These are phyloP conservation scores for Ariolimax columbianus DNA, from an alignment of 2,888 invertebrate genomes.

Conservation along the genomic window DNA sequence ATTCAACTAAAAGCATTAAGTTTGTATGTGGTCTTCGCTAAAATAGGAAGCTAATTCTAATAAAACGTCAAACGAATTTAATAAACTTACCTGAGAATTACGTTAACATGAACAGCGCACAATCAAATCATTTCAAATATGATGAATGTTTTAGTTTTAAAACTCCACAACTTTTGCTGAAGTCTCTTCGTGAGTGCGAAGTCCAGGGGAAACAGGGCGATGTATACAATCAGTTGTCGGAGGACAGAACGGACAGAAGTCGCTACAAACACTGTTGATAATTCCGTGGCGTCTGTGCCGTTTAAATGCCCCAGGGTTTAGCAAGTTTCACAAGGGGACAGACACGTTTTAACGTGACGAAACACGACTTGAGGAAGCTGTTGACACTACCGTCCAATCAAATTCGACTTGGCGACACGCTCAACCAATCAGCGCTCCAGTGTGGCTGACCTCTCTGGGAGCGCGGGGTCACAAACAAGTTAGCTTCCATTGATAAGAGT, in stretches of 20 bases:
- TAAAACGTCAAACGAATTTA: no score
- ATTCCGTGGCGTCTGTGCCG: neutral
- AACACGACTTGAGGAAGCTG: slow-evolving; percentile 1
- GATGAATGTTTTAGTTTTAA: neutral
- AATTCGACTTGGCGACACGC: neutral
- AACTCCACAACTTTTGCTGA: neutral
- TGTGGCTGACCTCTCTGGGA: neutral
- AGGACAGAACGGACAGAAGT: neutral
- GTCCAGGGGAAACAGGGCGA: neutral
- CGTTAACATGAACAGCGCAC: neutral
- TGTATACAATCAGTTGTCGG: neutral
- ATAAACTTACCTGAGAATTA: no score
- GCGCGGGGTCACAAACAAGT: slow-evolving; percentile 1
- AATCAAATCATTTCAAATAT: neutral
- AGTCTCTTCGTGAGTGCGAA: neutral
- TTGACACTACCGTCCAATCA: slow-evolving; percentile 21
- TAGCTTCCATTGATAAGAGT: slow-evolving; percentile 26
- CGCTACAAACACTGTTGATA: neutral
- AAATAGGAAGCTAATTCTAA: no score
- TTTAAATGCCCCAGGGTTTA: neutral
- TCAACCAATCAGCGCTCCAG: neutral
- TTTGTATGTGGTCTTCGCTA: no score
- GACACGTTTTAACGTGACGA: slow-evolving; percentile 26
- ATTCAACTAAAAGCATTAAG: no score
- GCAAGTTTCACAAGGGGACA: neutral